phyloP scores from a whole-genome alignment of 35 echinoderm and acorn worm species.

The Acanthaster planci region DNA sequence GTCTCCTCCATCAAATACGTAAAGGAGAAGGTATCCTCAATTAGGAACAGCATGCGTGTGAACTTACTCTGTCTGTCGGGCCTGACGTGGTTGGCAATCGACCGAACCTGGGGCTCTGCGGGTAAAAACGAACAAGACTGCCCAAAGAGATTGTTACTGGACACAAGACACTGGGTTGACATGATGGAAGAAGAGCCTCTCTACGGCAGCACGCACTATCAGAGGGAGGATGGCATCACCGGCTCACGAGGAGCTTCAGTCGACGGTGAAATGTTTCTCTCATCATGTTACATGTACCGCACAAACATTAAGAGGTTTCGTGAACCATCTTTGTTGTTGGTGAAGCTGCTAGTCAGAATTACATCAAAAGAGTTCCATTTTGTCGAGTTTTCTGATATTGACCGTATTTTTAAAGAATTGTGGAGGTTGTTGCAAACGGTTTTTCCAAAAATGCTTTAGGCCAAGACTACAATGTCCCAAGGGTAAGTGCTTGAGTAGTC shows the following conservation, averaged over 20 bases:
- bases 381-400: no score
- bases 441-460: no score
- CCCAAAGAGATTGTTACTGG: background rate
- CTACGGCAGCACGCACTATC: background rate
- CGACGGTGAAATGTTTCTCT: conserved; percentile 9
- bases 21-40: background rate
- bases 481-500: no score
- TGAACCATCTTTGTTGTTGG: no score
- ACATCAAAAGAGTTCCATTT: no score
- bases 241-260: background rate
- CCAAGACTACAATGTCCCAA: no score
- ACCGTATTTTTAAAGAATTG: no score
- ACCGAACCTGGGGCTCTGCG: conserved; percentile 91
- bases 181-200: background rate
- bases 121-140: conserved; percentile 16
- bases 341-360: no score
- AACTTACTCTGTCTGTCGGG: conserved; percentile 95
- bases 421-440: no score
- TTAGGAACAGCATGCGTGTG: background rate
- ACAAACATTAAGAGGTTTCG: no score
- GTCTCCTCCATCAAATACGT: background rate
- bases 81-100: conserved; percentile 93
- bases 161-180: no score
- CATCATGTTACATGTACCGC: background rate
- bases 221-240: background rate